Base-by-base conservation (phyloP, 1,140 invertebrate species). In the Brachionus angularis region DNA sequence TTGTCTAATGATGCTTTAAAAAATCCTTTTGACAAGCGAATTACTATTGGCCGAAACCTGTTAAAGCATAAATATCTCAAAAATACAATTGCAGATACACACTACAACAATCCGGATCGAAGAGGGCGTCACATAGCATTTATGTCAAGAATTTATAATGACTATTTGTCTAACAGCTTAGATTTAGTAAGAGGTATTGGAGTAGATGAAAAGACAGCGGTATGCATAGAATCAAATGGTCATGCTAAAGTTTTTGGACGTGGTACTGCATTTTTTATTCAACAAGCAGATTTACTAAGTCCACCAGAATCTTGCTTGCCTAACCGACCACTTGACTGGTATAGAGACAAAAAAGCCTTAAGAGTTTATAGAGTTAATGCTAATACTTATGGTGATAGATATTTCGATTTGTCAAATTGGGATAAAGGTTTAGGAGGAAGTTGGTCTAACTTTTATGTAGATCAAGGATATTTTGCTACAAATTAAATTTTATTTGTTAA, bases 171-270 rank as follows among this genome's bases (percentile, higher is more conserved):
- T 21, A 8, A 16, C 2, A 67, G 36, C 23, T 52, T 42, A 16
- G 42, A 21, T 10, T 36, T 50, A n/a, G 64, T 70, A 12, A 16
- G 34, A 14, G 64, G 64, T 8, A 70, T 70, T 53, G 64, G 64
- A 21, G 46, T 70, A 27, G 64, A 70, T 53, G 64, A 70, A 31
- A 10, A 49, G 52, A 70, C 64, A 23, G 64, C 39, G n/a, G 34
- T 70, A 33, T 70, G 64, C n/a, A 33, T 70, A 36, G 64, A 70
- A 27, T 70, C 64, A 10, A 42, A 34, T 70, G 64, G 64, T 23
- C 33, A 25, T 10, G 46, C 44, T 14, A 23, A 25, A 36, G 64
- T 70, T n/a, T 70, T 36, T 42, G 64, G 64, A n/a, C 33, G 27
- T 25, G n/a, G 50, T 27, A 27, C 18, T 29, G 64, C 46, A 16